Percentiles rank a stretch among this genome's conserved stretches.
Evolutionary conservation across 2,113 vertebrate species (phyloP).

Genomic region (Neotragus pygmaeus): DNA sequence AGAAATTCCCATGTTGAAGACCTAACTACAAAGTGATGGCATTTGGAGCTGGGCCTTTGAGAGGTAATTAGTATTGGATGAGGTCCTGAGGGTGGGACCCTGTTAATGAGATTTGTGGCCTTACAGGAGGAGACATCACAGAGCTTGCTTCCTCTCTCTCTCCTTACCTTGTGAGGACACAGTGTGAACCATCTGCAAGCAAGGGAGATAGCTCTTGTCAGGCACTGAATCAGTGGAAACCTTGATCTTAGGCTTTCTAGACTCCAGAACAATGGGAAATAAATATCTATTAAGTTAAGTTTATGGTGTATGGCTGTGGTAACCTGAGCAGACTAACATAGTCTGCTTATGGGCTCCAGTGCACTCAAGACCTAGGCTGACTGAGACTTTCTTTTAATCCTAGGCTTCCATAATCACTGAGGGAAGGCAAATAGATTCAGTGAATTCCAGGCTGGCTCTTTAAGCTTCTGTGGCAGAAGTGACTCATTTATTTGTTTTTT

Average conservation of each 20-base stretch:
- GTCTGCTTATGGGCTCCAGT: neutral
- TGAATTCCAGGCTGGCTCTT: neutral
- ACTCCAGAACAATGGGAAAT: neutral
- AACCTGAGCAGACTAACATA: fast-evolving
- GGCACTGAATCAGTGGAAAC: neutral
- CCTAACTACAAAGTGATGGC: neutral
- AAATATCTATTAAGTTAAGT: neutral
- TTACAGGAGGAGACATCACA: neutral
- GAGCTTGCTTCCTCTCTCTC: neutral
- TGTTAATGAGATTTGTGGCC: neutral
- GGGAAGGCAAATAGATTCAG: neutral
- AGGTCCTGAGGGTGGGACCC: neutral
- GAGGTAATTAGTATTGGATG: neutral
- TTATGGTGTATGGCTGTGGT: neutral
- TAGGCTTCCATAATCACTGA: neutral
- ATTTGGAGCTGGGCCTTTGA: neutral
- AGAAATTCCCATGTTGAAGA: neutral
- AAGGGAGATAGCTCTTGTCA: neutral
- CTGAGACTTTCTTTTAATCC: neutral
- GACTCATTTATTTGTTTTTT: neutral
- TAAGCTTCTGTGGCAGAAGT: neutral
- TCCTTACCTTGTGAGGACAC: neutral
- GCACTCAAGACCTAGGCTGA: neutral
- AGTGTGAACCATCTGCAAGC: neutral
- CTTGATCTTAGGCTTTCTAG: neutral